Evolutionary conservation across 2,797 vertebrate species (phyloP), one percentile per base, ranked within the genome.

Genomic region (Danionella dracula): DNA sequence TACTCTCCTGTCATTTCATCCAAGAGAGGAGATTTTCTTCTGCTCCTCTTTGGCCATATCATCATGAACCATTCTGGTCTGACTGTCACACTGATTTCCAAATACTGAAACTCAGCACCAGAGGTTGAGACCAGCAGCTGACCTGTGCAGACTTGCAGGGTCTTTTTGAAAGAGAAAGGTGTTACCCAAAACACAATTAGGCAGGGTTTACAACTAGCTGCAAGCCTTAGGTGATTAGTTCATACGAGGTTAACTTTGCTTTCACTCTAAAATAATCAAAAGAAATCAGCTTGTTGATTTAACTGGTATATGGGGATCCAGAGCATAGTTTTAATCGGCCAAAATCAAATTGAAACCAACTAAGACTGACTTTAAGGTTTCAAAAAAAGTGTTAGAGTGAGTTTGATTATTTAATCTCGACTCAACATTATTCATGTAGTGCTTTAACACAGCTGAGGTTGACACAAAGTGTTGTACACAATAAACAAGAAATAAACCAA

Each of bases 41-140:
- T 7, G 21, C 8, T 20, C 23, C 31, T 62, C 57, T 34, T 65
- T 67, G 70, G 76, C 63, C 73, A 44, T 63, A 75, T 78, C 38
- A 9, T 15, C 16, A 13, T 31, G 17, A 42, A 16, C 55, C 11
- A 2, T 2, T 44, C 61, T 38, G 69, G 42, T 51, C 61, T 51
- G 60, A 37, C 31, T 64, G 72, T 73, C 51, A 34, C 6, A 41
- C 34, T 4, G 1, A 40, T 51, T 37, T 59, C 53, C 42, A 50
- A 78, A 73, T 65, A 72, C 53, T 66, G 31, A 64, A 48, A 67
- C 77, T 78, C 32, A 53, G 41, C 8, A 74, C 66, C 68, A 70
- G 70, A 73, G 51, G 75, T 78, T 79, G 68, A 71, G 74, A 81
- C 68, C 73, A 79, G 71, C 60, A 75, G 56, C 44, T 42, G 76